phyloP scores from a whole-genome alignment of 53 echinoderm and acorn worm genomes.

The Holothuria scabra region DNA sequence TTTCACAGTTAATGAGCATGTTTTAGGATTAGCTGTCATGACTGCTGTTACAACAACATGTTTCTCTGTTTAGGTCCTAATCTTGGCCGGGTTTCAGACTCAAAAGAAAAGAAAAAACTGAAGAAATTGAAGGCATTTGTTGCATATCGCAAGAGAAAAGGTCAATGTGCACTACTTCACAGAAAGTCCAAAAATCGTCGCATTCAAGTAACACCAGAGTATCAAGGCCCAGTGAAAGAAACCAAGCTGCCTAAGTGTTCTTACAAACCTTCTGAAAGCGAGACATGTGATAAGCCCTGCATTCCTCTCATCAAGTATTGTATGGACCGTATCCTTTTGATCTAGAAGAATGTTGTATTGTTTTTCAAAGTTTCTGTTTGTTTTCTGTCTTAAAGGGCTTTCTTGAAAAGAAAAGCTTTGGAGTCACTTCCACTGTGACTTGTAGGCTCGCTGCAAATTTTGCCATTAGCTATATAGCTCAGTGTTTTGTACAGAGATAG shows the following conservation, averaged over 20 bases:
- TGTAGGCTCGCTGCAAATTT: too few relatives aligned
- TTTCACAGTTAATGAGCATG: neutral
- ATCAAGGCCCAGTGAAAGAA: slow-evolving; percentile 64
- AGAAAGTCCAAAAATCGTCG: slow-evolving; percentile 81
- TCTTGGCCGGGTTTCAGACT: slow-evolving; percentile 75
- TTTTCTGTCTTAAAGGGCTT: too few relatives aligned
- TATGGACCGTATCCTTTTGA: slow-evolving; percentile 84
- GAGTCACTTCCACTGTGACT: too few relatives aligned
- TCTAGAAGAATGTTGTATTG: too few relatives aligned
- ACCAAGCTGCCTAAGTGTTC: slow-evolving; percentile 67
- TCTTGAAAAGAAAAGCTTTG: too few relatives aligned
- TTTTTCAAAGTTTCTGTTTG: too few relatives aligned
- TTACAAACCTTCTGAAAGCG: slow-evolving; percentile 35
- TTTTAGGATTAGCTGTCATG: neutral
- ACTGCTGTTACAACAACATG: too few relatives aligned
- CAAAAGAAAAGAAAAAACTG: slow-evolving; percentile 83
- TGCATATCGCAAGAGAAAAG: slow-evolving; percentile 79
- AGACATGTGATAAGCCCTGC: slow-evolving; percentile 66
- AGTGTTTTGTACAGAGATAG: too few relatives aligned
- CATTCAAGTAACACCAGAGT: slow-evolving; percentile 81
- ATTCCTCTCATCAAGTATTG: slow-evolving; percentile 83
- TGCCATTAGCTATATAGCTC: too few relatives aligned
- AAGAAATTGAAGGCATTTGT: slow-evolving; percentile 72
- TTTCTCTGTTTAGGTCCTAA: slow-evolving; percentile 49
- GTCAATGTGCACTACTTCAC: slow-evolving; percentile 83